A percentile compares a stretch with the other conserved stretches of the same genome.
phyloP scores from a whole-genome alignment of 2,797 vertebrate genomes.

The Buceros bicornis region DNA sequence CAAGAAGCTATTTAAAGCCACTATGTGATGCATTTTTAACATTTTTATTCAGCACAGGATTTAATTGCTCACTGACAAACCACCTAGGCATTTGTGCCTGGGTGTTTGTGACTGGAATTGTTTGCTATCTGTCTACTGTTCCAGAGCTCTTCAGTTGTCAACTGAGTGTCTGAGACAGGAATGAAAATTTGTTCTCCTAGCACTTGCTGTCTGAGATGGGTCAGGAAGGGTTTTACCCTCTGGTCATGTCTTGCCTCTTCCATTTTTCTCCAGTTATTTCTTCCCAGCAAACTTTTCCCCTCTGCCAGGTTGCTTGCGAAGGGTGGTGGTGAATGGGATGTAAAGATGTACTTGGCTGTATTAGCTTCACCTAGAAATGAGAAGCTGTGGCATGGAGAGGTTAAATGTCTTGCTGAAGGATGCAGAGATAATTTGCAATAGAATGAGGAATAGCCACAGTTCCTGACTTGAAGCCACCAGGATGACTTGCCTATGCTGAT shows the following conservation, averaged over 20 bases:
- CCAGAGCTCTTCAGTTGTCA: neutral
- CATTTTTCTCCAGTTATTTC: neutral
- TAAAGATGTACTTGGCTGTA: neutral
- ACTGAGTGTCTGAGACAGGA: neutral
- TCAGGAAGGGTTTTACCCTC: neutral
- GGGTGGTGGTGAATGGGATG: neutral
- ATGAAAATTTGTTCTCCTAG: neutral
- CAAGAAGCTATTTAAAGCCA: slow-evolving; percentile 70
- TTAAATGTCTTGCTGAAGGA: neutral
- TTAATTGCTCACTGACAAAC: slow-evolving; percentile 69
- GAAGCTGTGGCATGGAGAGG: neutral
- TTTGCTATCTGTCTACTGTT: slow-evolving; percentile 19
- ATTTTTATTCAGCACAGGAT: slow-evolving; percentile 70
- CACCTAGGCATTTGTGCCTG: slow-evolving; percentile 59
- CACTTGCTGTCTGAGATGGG: neutral
- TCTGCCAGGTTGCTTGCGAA: neutral
- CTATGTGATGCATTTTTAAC: slow-evolving; percentile 75
- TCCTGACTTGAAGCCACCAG: neutral
- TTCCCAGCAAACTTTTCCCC: neutral
- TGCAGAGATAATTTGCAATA: neutral
- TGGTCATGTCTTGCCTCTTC: neutral
- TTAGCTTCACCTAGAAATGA: neutral
- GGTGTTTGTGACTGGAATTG: slow-evolving; percentile 51
- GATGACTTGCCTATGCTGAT: neutral
- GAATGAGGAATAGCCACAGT: neutral